Evolutionary conservation across 2,888 invertebrate species (phyloP).

Genomic region (Tiliacea citrago): DNA sequence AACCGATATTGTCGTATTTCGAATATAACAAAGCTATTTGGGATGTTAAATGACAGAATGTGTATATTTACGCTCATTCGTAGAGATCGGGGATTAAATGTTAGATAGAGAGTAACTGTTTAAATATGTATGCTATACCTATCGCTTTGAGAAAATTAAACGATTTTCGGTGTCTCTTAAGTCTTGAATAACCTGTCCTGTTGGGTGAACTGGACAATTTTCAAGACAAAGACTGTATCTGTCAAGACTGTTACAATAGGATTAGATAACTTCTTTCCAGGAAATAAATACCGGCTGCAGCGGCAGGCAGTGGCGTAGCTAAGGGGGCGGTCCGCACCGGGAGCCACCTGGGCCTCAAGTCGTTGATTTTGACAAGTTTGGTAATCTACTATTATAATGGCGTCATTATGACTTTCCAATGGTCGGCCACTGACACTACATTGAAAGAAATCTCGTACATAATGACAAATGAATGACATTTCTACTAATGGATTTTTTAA

Average conservation of each 20-base stretch:
- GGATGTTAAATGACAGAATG: slow-evolving; percentile 32
- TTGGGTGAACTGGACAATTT: neutral
- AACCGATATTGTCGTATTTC: slow-evolving; percentile 42
- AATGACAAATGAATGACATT: too few relatives aligned
- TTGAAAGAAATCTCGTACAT: too few relatives aligned
- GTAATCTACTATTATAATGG: too few relatives aligned
- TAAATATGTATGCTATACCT: slow-evolving; percentile 4
- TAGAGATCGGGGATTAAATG: slow-evolving; percentile 10
- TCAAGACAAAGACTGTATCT: neutral
- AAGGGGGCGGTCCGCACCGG: too few relatives aligned
- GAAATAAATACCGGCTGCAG: too few relatives aligned
- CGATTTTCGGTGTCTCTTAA: neutral
- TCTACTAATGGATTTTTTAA: too few relatives aligned
- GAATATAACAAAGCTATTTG: slow-evolving; percentile 47
- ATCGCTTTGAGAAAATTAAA: neutral
- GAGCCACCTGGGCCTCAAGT: too few relatives aligned
- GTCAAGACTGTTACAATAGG: neutral
- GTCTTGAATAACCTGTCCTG: neutral
- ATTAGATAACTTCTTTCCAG: neutral
- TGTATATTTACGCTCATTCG: slow-evolving; percentile 17
- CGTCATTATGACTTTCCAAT: too few relatives aligned
- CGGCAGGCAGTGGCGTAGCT: too few relatives aligned
- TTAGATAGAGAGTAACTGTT: slow-evolving; percentile 7
- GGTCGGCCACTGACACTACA: too few relatives aligned
- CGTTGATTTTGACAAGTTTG: too few relatives aligned